phyloP scores from a whole-genome alignment of 2,888 invertebrate species.

The Hemaris fuciformis region DNA sequence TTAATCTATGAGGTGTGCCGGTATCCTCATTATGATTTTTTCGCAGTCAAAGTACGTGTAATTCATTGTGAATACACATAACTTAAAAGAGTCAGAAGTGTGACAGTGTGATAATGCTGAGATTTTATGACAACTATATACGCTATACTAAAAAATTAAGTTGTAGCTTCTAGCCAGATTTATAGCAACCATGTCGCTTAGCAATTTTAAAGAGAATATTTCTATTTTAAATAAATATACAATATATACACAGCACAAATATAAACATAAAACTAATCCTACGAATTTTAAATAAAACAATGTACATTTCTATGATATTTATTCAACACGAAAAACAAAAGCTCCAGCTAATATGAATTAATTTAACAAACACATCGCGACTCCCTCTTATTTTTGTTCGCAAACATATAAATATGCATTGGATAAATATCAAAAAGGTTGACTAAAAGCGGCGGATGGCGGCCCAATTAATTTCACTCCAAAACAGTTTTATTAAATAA shows the following conservation, averaged over 20 bases:
- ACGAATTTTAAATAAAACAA: slow-evolving; percentile 21
- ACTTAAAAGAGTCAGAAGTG: no score
- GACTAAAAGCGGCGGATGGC: slow-evolving; percentile 47
- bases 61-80: no score
- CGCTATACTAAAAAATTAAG: no score
- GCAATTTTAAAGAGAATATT: no score
- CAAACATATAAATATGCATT: slow-evolving; percentile 79
- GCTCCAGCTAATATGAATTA: slow-evolving; percentile 45
- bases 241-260: background rate
- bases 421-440: slow-evolving; percentile 68
- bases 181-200: no score
- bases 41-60: no score
- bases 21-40: no score
- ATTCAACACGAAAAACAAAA: slow-evolving; percentile 25
- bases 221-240: no score
- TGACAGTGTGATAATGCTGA: no score
- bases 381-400: slow-evolving; percentile 54
- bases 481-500: slow-evolving; percentile 79
- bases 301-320: slow-evolving; percentile 21
- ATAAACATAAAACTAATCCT: background rate
- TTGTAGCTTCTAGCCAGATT: no score
- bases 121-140: no score
- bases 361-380: slow-evolving; percentile 54
- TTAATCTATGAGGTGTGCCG: no score
- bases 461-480: slow-evolving; percentile 71